Evolutionary conservation across 2,888 invertebrate genomes (phyloP), one percentile per base, ranked within the genome.

Genomic region (Xestia xanthographa): DNA sequence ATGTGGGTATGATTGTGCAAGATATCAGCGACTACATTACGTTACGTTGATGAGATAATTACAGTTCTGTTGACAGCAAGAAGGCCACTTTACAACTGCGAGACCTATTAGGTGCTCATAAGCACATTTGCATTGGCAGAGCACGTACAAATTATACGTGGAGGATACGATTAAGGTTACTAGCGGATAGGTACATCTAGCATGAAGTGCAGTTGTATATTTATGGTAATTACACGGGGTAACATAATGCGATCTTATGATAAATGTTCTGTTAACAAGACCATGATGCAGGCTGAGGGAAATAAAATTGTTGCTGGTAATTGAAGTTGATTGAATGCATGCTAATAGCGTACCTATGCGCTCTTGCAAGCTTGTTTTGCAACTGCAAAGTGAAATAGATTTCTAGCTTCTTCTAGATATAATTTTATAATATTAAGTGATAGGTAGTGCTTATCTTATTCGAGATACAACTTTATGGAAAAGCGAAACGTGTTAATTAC

Each of bases 1-100:
- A 92, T 91, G 90, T 85, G 85, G 83, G 89, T 89, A 92, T 93
- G 91, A 93, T 92, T 91, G 90, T 90, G 81, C 89, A 89, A 88
- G 88, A 89, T 91, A 90, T 91, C 86, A 89, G 83, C 85, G 82
- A 80, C 83, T 84, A 86, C 90, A 90, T 90, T 92, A 91, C 83
- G 84, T 90, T 87, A 88, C 82, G 83, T 67, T 91, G 93, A 93
- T 91, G 90, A 88, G 90, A 90, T 94, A 93, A 93, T 93, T 93
- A 91, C 84, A 83, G 80, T 72, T 84, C 79, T 87, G 92, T 90
- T 88, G 91, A 91, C 92, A 91, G 90, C 87, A 72, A 83, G 77
- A 81, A 87, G 87, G 81, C 80, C 75, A 83, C 71, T 81, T 83
- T 86, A 72, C 75, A 66, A 70, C 66, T 70, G 69, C 66, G 20